Evolutionary conservation across 1,140 invertebrate species (phyloP), one percentile per base, ranked within the genome.

Genomic region (Drosophila azteca): DNA sequence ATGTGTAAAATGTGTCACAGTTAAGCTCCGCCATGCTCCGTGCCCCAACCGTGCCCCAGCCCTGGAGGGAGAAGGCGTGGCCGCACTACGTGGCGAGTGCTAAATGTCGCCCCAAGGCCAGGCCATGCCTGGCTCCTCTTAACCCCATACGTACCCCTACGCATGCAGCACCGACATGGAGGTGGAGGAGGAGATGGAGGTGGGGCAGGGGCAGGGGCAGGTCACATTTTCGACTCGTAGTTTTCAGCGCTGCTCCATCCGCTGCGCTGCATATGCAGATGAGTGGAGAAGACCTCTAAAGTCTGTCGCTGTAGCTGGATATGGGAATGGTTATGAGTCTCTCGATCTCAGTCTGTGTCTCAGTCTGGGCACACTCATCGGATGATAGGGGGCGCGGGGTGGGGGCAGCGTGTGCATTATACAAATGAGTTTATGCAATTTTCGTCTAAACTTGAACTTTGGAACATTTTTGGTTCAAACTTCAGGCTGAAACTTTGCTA

Each of bases 1-100:
- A 87, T 87, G 82, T 87, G 82, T 76, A 87, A 87, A 87, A 87
- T 87, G 82, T 87, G 82, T 87, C 82, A 87, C 75, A 87, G 74
- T 63, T 87, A 87, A 87, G 82, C 82, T 85, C 66, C 80, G 70
- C 66, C 80, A 69, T 79, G 77, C 64, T 64, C 59, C 49, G 15
- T 35, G 70, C 58, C 53, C 31, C 31, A 20, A 1, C 17, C 24
- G 24, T 26, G 24, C 24, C 24, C 24, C 9, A 15, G 55, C 20
- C 49, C 46, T 29, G 69, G 17, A 74, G 41, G 41, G 41, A 41
- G 44, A 50, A 49, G 57, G 73, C 57, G 43, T 55, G 41, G 44
- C 31, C 31, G 59, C 45, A 69, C 57, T 75, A 77, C 64, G 65
- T 82, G 78, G 60, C 66, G 62, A 76, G 75, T 82, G 67, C 63